A percentile compares a stretch with the other conserved stretches of the same genome.
Evolutionary conservation across 2,797 vertebrate species (phyloP).

Genomic region (Coilia nasus): DNA sequence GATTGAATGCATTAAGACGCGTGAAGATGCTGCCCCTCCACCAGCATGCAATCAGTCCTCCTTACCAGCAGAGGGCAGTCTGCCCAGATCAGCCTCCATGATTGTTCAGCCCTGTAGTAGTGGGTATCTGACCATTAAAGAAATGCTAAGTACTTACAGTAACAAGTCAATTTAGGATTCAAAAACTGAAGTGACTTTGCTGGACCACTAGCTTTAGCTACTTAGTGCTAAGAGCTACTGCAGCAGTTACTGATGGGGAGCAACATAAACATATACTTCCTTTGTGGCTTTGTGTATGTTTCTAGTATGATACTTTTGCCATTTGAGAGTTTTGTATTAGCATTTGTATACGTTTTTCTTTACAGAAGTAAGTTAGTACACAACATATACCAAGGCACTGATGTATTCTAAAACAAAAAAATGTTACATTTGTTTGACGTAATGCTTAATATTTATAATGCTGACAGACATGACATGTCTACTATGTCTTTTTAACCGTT

Average conservation of each 20-base stretch:
- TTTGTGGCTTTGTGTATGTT: neutral
- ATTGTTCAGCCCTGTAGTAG: constrained; percentile 59
- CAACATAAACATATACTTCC: neutral
- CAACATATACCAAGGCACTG: no score
- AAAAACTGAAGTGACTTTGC: neutral
- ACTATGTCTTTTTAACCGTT: no score
- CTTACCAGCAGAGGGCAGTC: constrained; percentile 49
- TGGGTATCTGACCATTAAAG: constrained; percentile 75
- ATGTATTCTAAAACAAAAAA: no score
- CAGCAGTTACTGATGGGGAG: neutral
- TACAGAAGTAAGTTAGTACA: no score
- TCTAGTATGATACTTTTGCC: neutral
- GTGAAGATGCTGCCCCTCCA: constrained; percentile 33
- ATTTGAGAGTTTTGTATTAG: neutral
- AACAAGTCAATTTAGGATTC: constrained; percentile 73
- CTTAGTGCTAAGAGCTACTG: neutral
- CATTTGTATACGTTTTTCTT: no score
- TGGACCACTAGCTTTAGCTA: neutral
- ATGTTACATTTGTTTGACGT: neutral
- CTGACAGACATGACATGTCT: no score
- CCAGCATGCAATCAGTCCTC: constrained; percentile 30
- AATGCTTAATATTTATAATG: neutral
- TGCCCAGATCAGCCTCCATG: constrained; percentile 71
- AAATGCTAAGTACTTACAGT: constrained; percentile 74
- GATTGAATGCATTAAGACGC: constrained; percentile 21